Percentiles rank a stretch among this genome's conserved stretches.
These are phyloP conservation scores for Umimayanthus chanpuru DNA, from an alignment of 92 coral and sea anemone species.

Conservation along the genomic window DNA sequence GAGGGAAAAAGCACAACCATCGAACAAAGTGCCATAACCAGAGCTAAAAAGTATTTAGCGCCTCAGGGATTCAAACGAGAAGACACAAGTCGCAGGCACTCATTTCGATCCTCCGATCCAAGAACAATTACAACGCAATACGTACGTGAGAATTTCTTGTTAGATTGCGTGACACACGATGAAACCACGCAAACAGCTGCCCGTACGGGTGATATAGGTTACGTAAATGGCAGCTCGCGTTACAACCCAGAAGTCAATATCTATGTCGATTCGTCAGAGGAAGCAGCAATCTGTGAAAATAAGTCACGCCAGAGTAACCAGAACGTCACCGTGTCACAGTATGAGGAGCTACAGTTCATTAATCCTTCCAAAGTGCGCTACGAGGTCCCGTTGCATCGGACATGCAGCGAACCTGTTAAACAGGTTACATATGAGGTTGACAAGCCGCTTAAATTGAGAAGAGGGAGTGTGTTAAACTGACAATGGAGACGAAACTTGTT, in stretches of 20 bases:
- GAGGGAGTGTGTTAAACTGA: slow-evolving; percentile 2
- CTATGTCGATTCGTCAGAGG: background rate
- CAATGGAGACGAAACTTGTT: background rate
- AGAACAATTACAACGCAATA: background rate
- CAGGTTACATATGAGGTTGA: background rate
- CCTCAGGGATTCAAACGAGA: background rate
- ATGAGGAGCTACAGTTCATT: background rate
- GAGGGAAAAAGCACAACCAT: background rate
- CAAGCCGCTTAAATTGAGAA: background rate
- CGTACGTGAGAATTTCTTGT: background rate
- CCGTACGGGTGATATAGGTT: background rate
- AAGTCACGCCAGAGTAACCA: background rate
- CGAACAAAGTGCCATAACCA: slow-evolving; percentile 3
- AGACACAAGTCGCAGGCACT: background rate
- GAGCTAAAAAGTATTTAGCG: background rate
- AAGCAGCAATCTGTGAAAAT: background rate
- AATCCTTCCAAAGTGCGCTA: background rate
- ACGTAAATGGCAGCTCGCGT: background rate
- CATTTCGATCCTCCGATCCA: background rate
- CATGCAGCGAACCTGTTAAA: slow-evolving; percentile 17
- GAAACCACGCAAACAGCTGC: background rate
- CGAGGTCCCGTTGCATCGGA: background rate
- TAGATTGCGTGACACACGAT: background rate
- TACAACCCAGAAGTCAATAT: background rate
- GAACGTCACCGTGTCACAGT: background rate